A percentile compares a stretch with the other conserved stretches of the same genome.
Conservation (phyloP, 30 jellyfish, hydroid and myxozoan genomes). For the Pelagia noctiluca region DNA sequence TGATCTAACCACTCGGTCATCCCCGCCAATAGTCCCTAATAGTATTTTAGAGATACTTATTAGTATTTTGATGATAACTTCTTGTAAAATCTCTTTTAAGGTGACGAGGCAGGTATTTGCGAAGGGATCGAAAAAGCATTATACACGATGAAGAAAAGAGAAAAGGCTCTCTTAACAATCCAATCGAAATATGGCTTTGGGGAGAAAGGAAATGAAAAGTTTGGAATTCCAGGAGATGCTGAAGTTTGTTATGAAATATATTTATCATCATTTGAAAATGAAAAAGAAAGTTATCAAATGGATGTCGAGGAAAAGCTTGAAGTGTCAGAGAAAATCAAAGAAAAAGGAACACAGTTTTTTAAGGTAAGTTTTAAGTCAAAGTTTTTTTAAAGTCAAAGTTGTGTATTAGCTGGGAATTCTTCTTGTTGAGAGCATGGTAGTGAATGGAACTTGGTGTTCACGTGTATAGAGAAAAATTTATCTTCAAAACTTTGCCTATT, state of each 20-base stretch:
- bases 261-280: slow-evolving; percentile 79
- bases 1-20: too few species aligned
- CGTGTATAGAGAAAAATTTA: too few species aligned
- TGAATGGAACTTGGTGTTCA: too few species aligned
- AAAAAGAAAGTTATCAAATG: slow-evolving; percentile 88
- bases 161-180: slow-evolving; percentile 64
- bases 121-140: slow-evolving; percentile 88
- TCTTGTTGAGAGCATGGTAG: too few species aligned
- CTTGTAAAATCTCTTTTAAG: slow-evolving; percentile 9
- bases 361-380: slow-evolving; percentile 54
- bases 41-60: too few species aligned
- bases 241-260: slow-evolving; percentile 82
- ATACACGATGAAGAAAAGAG: slow-evolving; percentile 84
- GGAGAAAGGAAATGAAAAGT: slow-evolving; percentile 71
- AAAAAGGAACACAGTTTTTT: slow-evolving; percentile 55
- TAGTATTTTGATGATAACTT: background rate
- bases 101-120: slow-evolving; percentile 69
- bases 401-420: too few species aligned
- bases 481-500: too few species aligned
- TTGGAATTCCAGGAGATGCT: slow-evolving; percentile 87
- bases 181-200: slow-evolving; percentile 77
- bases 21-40: too few species aligned
- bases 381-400: too few species aligned
- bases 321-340: slow-evolving; percentile 70
- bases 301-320: slow-evolving; percentile 79